Evolutionary conservation across 2,888 invertebrate species (phyloP).

Genomic region (Pyrgus malvae): DNA sequence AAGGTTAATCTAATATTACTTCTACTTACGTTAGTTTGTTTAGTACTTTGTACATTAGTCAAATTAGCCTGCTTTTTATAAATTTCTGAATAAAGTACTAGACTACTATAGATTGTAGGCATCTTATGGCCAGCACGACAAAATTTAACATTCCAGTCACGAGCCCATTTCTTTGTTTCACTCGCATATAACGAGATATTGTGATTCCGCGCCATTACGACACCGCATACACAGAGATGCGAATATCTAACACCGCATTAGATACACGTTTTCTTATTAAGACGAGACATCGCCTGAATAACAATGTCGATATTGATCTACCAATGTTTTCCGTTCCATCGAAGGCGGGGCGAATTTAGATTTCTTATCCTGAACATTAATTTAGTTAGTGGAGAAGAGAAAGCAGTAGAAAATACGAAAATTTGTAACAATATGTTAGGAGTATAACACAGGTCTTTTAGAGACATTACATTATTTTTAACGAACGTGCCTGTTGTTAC

Average conservation of each 20-base stretch:
- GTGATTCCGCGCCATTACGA: slow-evolving; percentile 75
- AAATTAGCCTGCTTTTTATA: too few species aligned
- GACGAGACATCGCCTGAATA: slow-evolving; percentile 64
- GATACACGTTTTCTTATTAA: slow-evolving; percentile 79
- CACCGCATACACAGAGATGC: slow-evolving; percentile 69
- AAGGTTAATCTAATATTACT: too few species aligned
- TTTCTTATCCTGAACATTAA: slow-evolving; percentile 9
- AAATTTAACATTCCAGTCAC: slow-evolving; percentile 59
- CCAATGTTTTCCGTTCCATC: slow-evolving; percentile 37
- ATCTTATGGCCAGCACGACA: slow-evolving; percentile 29
- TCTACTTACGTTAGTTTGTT: too few species aligned
- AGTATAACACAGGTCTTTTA: neutral
- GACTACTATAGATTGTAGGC: slow-evolving; percentile 34
- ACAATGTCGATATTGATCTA: slow-evolving; percentile 57
- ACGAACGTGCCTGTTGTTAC: neutral
- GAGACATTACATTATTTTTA: neutral
- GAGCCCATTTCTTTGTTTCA: slow-evolving; percentile 73
- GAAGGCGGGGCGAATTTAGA: slow-evolving; percentile 21
- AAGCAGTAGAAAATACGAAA: neutral
- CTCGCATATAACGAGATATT: slow-evolving; percentile 78
- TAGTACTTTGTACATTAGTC: too few species aligned
- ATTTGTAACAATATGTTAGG: neutral
- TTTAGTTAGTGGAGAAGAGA: neutral
- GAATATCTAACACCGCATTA: slow-evolving; percentile 76
- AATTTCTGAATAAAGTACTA: neutral